Conservation (phyloP, 2,113 vertebrate genomes). For the Pelvicachromis taeniatus region DNA sequence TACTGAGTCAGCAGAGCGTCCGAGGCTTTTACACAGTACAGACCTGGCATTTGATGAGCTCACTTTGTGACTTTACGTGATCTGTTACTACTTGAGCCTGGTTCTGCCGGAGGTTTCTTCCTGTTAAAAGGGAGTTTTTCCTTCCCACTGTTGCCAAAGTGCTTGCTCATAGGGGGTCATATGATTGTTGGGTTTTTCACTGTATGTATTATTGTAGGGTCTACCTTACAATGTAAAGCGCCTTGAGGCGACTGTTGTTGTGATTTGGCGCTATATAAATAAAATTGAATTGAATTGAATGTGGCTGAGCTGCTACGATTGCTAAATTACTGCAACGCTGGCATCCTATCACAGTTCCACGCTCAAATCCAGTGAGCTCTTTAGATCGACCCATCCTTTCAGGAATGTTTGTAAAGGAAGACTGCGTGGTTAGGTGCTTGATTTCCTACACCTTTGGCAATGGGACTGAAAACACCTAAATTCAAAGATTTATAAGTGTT, state of each 20-base stretch:
- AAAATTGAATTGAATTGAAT: too few species aligned
- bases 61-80: not conserved
- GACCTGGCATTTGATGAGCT: not conserved
- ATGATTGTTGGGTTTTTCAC: too few species aligned
- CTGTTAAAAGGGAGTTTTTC: too few species aligned
- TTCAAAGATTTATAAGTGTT: not conserved
- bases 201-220: too few species aligned
- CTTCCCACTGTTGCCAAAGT: too few species aligned
- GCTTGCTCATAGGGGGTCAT: too few species aligned
- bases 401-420: not conserved
- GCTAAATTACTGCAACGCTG: not conserved
- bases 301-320: not conserved
- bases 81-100: too few species aligned
- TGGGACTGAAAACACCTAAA: not conserved
- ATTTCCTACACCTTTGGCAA: not conserved
- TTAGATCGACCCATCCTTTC: accelerated
- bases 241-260: too few species aligned
- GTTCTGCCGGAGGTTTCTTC: too few species aligned
- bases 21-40: not conserved
- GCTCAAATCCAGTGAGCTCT: not conserved
- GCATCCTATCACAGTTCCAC: not conserved
- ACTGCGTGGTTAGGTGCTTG: not conserved
- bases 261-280: too few species aligned
- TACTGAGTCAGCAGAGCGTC: not conserved
- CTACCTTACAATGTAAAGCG: too few species aligned